phyloP scores from a whole-genome alignment of 2,797 vertebrate genomes.

The Erethizon dorsatum region DNA sequence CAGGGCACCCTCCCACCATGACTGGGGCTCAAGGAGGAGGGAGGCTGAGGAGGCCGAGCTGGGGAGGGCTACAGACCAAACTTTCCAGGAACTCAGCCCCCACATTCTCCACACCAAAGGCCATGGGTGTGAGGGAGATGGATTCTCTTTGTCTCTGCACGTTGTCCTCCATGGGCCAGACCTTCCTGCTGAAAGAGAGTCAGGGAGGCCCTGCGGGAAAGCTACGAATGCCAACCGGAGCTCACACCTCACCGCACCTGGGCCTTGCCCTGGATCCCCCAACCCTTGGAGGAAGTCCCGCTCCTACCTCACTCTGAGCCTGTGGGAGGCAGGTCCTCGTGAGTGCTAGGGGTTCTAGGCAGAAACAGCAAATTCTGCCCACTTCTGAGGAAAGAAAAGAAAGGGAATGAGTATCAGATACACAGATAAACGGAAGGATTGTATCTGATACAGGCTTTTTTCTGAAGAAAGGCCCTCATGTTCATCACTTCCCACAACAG shows the following conservation, averaged over 20 bases:
- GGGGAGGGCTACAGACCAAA: conserved; percentile 67
- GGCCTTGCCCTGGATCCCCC: neutral
- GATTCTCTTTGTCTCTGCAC: neutral
- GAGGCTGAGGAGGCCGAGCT: rapidly evolving
- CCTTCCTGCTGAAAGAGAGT: conserved; percentile 68
- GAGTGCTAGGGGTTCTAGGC: neutral
- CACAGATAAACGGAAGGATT: neutral
- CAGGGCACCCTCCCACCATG: neutral
- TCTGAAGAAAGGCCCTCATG: neutral
- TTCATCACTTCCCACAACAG: neutral
- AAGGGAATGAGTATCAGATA: neutral
- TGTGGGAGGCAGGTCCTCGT: neutral
- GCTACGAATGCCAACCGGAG: neutral
- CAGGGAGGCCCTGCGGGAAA: neutral
- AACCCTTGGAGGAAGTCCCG: rapidly evolving
- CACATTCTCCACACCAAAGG: conserved; percentile 81
- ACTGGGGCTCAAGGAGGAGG: neutral
- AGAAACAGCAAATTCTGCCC: neutral
- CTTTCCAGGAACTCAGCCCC: conserved; percentile 79
- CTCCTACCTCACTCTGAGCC: neutral
- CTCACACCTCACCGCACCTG: no score
- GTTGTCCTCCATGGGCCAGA: conserved; percentile 81
- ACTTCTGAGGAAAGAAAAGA: neutral
- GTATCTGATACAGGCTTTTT: neutral
- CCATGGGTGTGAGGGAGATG: conserved; percentile 68